Base-by-base conservation (phyloP, 2,797 vertebrate genomes). In the Etheostoma perlongum region DNA sequence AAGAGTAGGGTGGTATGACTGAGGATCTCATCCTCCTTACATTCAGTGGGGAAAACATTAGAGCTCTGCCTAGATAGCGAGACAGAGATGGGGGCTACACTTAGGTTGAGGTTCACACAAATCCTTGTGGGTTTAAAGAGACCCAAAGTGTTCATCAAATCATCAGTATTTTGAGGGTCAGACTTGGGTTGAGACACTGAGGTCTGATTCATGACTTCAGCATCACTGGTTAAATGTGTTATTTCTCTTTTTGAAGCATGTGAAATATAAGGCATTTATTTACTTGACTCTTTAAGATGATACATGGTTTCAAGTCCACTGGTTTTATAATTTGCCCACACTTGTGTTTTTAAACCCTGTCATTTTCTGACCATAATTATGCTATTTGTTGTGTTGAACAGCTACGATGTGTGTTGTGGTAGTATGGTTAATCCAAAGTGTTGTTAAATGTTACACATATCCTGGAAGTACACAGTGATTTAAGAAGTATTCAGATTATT, bases 1-100 rank as follows among this genome's bases (percentile, higher is more conserved):
- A 94, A 94, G 93, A 93, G 93, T 94, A 91, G 93, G 93, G 92
- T 92, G 93, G 93, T 93, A 93, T 89, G 90, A 91, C 90, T 94
- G 91, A 87, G 91, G 88, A 94, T 88, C 88, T 92, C 89, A 90
- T 92, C 91, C 89, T 94, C 85, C 92, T 88, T 89, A 86, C 86
- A 77, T 82, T 91, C 92, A 90, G 90, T 67, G 61, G 92, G 92
- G 81, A 90, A 91, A 92, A 93, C 89, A 92, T 91, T 93, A 91
- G 84, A 89, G 78, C 87, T 85, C 76, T 91, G 88, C 83, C 86
- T 90, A 42, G 86, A 92, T 88, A 90, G 90, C 76, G 47, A 86
- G 81, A 81, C 86, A 4, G 46, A 70, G 67, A 70, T 49, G 49
- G 55, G 44, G 30, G 80, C 79, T 91, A 83, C 81, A 89, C 85